Percentiles rank a stretch among this genome's conserved stretches.
These are phyloP conservation scores for Poecilia latipinna DNA, from an alignment of 2,113 vertebrate genomes.

Conservation along the genomic window DNA sequence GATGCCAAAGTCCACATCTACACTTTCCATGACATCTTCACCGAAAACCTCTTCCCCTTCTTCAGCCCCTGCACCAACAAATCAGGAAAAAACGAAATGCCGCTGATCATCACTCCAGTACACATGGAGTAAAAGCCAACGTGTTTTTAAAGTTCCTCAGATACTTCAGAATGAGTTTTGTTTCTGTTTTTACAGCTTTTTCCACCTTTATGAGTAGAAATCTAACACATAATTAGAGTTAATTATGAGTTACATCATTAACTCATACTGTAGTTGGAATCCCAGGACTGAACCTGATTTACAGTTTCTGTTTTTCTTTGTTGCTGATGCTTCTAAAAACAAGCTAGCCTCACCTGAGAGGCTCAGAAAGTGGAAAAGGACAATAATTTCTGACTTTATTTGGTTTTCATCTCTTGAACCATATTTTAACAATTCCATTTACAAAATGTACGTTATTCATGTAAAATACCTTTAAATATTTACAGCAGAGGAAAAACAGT, in stretches of 20 bases:
- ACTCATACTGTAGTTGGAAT: neutral
- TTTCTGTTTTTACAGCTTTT: neutral
- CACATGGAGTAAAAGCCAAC: constrained; percentile 12
- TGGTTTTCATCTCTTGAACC: neutral
- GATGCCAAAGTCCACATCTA: constrained; percentile 70
- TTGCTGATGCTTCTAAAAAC: neutral
- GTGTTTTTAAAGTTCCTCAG: neutral
- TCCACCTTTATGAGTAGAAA: neutral
- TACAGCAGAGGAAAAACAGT: neutral
- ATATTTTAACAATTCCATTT: neutral
- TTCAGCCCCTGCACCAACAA: constrained; percentile 82
- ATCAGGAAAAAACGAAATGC: constrained; percentile 67
- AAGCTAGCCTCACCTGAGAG: neutral
- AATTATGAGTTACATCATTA: too few relatives aligned
- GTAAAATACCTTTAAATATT: neutral
- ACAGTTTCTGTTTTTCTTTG: neutral
- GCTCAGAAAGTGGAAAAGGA: too few relatives aligned
- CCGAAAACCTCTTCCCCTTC: constrained; percentile 78
- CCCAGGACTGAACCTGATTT: neutral
- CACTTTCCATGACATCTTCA: constrained; percentile 76
- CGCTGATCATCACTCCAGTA: constrained; percentile 68
- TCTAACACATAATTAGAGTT: too few relatives aligned
- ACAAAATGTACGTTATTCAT: neutral
- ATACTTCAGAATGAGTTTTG: neutral
- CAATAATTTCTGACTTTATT: neutral